Evolutionary conservation across 2,797 vertebrate species (phyloP).

Genomic region (Spinus olivaceus): DNA sequence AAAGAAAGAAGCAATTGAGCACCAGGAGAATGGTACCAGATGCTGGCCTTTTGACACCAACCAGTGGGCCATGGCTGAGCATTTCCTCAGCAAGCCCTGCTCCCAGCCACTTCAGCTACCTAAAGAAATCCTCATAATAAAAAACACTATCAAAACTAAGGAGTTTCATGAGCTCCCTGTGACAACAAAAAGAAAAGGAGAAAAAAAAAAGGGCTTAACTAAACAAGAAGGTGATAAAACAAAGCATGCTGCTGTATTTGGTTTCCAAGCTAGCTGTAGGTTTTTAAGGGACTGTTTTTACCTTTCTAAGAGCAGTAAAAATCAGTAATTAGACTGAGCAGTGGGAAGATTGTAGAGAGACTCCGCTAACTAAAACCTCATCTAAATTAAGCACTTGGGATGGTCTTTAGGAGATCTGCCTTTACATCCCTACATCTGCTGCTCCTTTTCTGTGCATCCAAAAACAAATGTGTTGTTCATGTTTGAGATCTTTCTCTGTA

Average conservation of each 20-base stretch:
- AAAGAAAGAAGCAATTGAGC: conserved; percentile 61
- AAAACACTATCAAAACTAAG: background rate
- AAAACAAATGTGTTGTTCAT: background rate
- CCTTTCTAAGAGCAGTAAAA: background rate
- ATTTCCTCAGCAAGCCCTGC: conserved; percentile 28
- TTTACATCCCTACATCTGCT: background rate
- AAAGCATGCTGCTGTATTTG: background rate
- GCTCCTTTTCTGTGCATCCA: background rate
- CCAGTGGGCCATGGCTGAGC: conserved; percentile 45
- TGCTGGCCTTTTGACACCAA: conserved; percentile 59
- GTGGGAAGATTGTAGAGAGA: background rate
- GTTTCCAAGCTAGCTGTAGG: background rate
- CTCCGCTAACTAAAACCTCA: background rate
- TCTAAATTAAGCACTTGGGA: background rate
- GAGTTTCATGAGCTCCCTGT: background rate
- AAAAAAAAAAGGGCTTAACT: background rate
- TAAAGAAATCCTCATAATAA: background rate
- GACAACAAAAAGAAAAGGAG: background rate
- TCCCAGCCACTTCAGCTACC: conserved; percentile 11
- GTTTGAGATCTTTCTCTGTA: background rate
- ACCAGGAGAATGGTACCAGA: conserved; percentile 53
- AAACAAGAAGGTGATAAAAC: conserved; percentile 16
- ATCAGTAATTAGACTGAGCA: background rate
- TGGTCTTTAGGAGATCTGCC: background rate
- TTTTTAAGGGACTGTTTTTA: background rate